These are phyloP conservation scores for Apteryx mantelli DNA, from an alignment of 2,113 vertebrate genomes.

Conservation along the genomic window DNA sequence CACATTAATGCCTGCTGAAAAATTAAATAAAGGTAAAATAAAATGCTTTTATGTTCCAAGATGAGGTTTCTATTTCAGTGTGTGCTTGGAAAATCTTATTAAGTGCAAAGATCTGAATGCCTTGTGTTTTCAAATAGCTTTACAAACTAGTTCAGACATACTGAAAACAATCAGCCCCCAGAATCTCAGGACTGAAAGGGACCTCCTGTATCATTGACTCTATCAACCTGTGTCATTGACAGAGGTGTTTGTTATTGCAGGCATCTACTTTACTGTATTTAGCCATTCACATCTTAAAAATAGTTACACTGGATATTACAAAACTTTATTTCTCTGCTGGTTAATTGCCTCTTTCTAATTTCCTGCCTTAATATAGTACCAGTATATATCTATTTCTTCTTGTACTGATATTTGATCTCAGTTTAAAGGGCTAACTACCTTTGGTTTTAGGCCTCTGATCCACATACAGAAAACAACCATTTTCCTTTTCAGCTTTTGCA, in stretches of 20 bases:
- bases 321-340: not conserved
- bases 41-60: not conserved
- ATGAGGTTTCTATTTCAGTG: not conserved
- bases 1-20: not conserved
- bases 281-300: not conserved
- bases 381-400: not conserved
- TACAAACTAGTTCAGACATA: not conserved
- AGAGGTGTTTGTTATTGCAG: not conserved
- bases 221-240: not conserved
- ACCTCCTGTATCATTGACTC: not conserved
- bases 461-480: not conserved
- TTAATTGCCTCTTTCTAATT: not conserved
- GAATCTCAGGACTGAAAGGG: not conserved
- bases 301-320: not conserved
- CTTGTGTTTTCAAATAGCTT: not conserved
- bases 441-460: not conserved
- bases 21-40: not conserved
- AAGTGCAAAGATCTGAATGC: not conserved
- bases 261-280: not conserved
- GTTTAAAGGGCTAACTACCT: not conserved
- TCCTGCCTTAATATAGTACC: not conserved
- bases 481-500: not conserved
- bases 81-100: not conserved
- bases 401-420: fast-evolving
- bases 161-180: not conserved